Evolutionary conservation across 2,113 vertebrate genomes (phyloP).

Genomic region (Micronycteris hirsuta): DNA sequence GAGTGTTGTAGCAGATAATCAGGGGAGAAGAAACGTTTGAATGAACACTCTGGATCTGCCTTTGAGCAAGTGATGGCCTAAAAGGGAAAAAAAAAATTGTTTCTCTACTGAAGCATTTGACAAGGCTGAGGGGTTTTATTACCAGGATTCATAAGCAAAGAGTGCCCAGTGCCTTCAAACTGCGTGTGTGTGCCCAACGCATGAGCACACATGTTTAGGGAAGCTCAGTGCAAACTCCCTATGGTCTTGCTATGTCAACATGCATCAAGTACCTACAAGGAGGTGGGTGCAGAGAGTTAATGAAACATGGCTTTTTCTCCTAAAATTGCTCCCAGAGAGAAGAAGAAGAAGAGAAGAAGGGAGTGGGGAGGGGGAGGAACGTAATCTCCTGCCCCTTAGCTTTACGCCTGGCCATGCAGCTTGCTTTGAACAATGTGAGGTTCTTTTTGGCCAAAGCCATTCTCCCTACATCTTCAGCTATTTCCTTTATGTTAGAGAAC

Average conservation of each 20-base stretch:
- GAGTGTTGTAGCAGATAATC: conserved; percentile 78
- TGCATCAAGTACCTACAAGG: neutral
- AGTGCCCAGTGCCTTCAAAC: neutral
- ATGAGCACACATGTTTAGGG: neutral
- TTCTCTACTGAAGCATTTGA: conserved; percentile 17
- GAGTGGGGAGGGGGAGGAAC: no score
- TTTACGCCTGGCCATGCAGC: neutral
- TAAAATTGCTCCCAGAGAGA: neutral
- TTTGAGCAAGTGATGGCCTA: conserved; percentile 69
- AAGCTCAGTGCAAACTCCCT: neutral
- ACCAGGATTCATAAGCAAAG: neutral
- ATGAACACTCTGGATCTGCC: conserved; percentile 49
- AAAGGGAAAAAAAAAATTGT: conserved; percentile 50
- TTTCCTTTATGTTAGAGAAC: conserved; percentile 55
- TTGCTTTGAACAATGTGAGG: neutral
- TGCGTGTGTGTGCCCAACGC: accelerated
- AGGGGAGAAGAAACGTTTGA: conserved; percentile 71
- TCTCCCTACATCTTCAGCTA: conserved; percentile 22
- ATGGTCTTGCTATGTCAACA: neutral
- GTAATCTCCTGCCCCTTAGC: neutral
- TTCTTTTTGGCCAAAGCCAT: neutral
- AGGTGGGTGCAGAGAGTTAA: neutral
- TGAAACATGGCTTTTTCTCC: neutral
- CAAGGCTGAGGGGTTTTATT: neutral
- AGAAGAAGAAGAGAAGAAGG: neutral